These are phyloP conservation scores for Empidonax alnorum DNA, from an alignment of 2,113 vertebrate species.

Conservation along the genomic window DNA sequence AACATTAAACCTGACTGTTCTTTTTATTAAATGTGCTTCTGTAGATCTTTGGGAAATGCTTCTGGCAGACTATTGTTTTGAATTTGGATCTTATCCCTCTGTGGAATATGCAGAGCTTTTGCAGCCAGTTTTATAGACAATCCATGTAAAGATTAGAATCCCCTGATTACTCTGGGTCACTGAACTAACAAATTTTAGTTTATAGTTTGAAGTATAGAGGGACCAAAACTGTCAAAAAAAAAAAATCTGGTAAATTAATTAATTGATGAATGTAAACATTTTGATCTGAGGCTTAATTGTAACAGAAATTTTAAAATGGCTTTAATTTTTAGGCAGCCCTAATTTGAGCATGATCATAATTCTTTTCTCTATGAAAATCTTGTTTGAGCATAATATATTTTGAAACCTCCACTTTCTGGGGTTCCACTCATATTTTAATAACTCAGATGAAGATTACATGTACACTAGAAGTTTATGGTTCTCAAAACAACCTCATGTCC, in stretches of 20 bases:
- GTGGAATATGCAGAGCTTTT: not conserved
- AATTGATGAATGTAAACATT: not conserved
- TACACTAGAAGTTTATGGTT: not conserved
- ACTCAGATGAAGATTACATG: not conserved
- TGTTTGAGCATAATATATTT: not conserved
- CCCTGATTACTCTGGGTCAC: not conserved
- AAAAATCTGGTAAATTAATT: not conserved
- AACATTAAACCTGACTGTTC: not conserved
- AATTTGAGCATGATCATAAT: not conserved
- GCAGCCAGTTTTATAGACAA: not conserved
- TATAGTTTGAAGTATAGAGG: not conserved
- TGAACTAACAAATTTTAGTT: not conserved
- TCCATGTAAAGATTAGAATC: not conserved
- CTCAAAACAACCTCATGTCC: not conserved
- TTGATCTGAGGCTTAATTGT: not conserved
- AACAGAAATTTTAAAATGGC: not conserved
- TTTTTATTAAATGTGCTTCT: not conserved
- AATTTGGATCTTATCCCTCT: not conserved
- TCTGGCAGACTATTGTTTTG: not conserved
- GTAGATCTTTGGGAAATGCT: not conserved
- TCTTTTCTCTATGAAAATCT: not conserved
- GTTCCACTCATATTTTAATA: not conserved
- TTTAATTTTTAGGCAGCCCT: not conserved
- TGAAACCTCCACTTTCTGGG: not conserved
- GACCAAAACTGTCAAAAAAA: not conserved